A percentile compares a stretch with the other conserved stretches of the same genome.
Conservation (phyloP, 2,113 vertebrate species). For the Tragelaphus strepsiceros region DNA sequence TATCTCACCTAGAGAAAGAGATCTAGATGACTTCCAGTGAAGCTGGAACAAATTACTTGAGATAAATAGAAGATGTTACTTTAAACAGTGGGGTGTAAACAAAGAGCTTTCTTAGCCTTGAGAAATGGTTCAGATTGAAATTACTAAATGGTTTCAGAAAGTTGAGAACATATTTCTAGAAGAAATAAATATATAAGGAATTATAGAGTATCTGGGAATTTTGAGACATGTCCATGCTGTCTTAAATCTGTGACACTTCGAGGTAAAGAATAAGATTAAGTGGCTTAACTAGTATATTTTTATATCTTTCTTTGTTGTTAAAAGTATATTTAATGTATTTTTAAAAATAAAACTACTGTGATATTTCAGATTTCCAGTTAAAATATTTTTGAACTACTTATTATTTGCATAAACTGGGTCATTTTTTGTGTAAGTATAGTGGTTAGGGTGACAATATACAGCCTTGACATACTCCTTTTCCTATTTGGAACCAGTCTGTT, state of each 20-base stretch:
- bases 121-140: background rate
- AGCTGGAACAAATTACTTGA: background rate
- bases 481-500: too few species aligned
- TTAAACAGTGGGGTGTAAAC: background rate
- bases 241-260: background rate
- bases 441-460: background rate
- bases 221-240: background rate
- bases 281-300: background rate
- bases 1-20: background rate
- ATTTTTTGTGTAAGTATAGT: background rate
- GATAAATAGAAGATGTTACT: background rate
- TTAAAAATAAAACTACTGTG: slow-evolving; percentile 13
- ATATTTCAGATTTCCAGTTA: background rate
- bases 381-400: background rate
- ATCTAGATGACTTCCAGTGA: background rate
- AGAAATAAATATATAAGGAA: background rate
- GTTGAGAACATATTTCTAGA: background rate
- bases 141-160: background rate
- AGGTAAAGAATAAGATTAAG: slow-evolving; percentile 28
- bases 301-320: background rate
- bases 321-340: background rate
- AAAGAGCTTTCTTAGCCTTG: background rate
- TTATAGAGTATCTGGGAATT: background rate
- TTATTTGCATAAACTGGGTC: background rate
- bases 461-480: too few species aligned